Conservation (phyloP, 2,797 vertebrate genomes). For the Chiroxiphia lanceolata region DNA sequence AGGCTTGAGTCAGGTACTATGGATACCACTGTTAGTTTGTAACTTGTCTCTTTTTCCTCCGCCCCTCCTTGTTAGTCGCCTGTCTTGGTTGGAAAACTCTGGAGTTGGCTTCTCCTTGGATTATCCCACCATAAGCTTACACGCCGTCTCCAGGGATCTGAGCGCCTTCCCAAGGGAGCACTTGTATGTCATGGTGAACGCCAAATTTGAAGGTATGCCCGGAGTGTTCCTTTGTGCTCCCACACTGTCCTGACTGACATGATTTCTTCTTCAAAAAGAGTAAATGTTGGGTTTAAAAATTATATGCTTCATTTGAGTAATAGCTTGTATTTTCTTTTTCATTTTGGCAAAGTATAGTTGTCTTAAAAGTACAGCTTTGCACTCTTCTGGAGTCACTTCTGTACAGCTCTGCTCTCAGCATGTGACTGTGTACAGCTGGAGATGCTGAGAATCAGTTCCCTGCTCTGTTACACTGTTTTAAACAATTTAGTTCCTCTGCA, state of each 20-base stretch:
- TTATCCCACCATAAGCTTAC: constrained; percentile 92
- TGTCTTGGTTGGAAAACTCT: constrained; percentile 91
- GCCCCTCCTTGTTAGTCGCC: constrained; percentile 71
- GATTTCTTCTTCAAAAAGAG: background rate
- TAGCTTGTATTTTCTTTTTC: background rate
- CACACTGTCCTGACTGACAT: fast-evolving
- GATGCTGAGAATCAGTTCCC: background rate
- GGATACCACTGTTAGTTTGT: background rate
- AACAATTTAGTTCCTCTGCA: background rate
- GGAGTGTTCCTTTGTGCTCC: fast-evolving
- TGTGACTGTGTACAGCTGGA: background rate
- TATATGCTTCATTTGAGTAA: background rate
- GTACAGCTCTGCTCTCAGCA: background rate
- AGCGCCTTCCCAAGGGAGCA: constrained; percentile 89
- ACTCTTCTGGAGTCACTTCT: background rate
- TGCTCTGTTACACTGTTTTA: background rate
- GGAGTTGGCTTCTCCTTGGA: constrained; percentile 92
- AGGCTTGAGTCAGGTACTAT: background rate
- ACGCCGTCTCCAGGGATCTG: constrained; percentile 91
- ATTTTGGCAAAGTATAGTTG: background rate
- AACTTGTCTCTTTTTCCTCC: background rate
- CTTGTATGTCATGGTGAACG: constrained; percentile 96
- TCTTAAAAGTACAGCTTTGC: background rate
- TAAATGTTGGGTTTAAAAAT: background rate
- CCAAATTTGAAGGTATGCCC: constrained; percentile 81